Percentiles rank a stretch among this genome's conserved stretches.
These are phyloP conservation scores for Emydocephalus ijimae DNA, from an alignment of 2,113 vertebrate genomes.

Conservation along the genomic window DNA sequence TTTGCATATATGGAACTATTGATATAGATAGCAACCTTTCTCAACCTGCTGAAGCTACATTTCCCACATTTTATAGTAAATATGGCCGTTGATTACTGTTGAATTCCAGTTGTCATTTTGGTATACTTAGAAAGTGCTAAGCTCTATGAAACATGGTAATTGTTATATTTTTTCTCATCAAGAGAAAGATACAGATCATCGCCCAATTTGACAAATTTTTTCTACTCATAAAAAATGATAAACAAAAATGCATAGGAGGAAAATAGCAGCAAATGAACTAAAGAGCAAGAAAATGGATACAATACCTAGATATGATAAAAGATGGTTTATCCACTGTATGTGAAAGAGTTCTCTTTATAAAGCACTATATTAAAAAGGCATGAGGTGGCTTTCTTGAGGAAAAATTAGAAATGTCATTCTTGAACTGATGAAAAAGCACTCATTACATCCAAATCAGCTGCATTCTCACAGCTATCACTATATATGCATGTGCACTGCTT, in stretches of 20 bases:
- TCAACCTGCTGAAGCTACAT: background rate
- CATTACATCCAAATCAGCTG: background rate
- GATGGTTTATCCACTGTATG: background rate
- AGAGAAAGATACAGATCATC: background rate
- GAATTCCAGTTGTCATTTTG: background rate
- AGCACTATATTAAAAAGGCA: slow-evolving; percentile 17
- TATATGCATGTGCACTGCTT: background rate
- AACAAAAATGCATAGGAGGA: background rate
- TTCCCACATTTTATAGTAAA: background rate
- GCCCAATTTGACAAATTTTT: background rate
- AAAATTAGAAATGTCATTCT: slow-evolving; percentile 16
- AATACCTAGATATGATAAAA: background rate
- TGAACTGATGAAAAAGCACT: slow-evolving; percentile 19
- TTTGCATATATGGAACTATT: background rate
- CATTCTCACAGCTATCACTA: background rate
- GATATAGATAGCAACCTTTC: background rate
- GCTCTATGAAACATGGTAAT: background rate
- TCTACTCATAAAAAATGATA: background rate
- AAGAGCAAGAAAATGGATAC: background rate
- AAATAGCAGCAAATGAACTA: background rate
- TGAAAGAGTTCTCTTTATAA: background rate
- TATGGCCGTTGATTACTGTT: background rate
- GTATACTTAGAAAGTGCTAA: background rate
- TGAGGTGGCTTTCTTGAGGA: slow-evolving; percentile 23
- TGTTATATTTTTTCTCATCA: background rate